Conservation (phyloP, 2,797 vertebrate species). For the Parambassis ranga region DNA sequence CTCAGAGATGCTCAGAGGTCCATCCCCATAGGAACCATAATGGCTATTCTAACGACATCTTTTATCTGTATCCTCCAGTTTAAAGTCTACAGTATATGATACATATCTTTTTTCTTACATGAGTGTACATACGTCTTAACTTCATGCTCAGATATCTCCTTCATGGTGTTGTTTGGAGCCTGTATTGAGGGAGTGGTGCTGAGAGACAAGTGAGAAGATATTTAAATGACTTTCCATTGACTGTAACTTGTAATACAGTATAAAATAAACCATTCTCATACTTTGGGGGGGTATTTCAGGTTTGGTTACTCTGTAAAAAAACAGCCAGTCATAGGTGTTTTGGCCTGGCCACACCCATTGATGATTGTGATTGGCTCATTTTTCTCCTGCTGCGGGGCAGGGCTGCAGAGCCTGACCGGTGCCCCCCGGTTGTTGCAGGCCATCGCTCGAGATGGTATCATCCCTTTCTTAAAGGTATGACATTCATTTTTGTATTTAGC, state of each 20-base stretch:
- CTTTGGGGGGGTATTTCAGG: slow-evolving; percentile 63
- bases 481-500: no score
- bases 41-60: slow-evolving; percentile 93
- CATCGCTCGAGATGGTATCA: slow-evolving; percentile 91
- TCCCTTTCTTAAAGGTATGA: slow-evolving; percentile 92
- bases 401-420: slow-evolving; percentile 93
- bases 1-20: slow-evolving; percentile 93
- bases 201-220: slow-evolving; percentile 89
- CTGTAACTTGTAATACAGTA: neutral
- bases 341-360: slow-evolving; percentile 96
- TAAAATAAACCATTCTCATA: neutral
- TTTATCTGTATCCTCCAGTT: slow-evolving; percentile 94
- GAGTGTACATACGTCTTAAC: slow-evolving; percentile 73
- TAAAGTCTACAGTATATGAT: no score
- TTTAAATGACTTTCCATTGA: neutral
- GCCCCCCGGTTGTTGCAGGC: slow-evolving; percentile 93
- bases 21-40: slow-evolving; percentile 92
- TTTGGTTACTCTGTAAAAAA: slow-evolving; percentile 89
- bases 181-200: slow-evolving; percentile 94
- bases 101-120: no score
- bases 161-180: slow-evolving; percentile 91
- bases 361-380: slow-evolving; percentile 97
- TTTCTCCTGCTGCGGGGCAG: slow-evolving; percentile 95
- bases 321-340: slow-evolving; percentile 87
- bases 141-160: slow-evolving; percentile 85